Evolutionary conservation across 2,797 vertebrate genomes (phyloP).

Genomic region (Scarus forsteni): DNA sequence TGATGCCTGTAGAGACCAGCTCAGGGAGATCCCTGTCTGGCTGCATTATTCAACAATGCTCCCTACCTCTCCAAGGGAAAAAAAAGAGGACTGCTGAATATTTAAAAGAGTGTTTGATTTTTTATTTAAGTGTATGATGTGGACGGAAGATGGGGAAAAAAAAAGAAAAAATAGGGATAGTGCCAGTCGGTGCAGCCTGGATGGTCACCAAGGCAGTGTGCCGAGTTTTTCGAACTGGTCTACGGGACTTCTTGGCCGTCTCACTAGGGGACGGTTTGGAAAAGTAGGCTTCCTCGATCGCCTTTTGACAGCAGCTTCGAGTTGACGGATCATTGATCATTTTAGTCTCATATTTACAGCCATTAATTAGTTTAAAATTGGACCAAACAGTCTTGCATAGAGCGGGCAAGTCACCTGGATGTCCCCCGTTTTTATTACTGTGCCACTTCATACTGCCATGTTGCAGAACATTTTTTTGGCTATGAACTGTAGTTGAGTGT

Average conservation of each 20-base stretch:
- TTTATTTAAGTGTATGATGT: conserved; percentile 82
- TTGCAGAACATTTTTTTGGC: conserved; percentile 4
- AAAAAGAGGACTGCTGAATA: conserved; percentile 82
- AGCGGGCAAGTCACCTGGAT: conserved; percentile 25
- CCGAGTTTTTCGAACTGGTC: conserved; percentile 77
- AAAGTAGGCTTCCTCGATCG: conserved; percentile 66
- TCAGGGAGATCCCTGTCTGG: conserved; percentile 84
- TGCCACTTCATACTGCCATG: conserved; percentile 2
- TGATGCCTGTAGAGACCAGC: conserved; percentile 81
- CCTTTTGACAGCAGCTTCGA: conserved; percentile 73
- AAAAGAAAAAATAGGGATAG: conserved; percentile 53
- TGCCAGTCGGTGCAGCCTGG: conserved; percentile 79
- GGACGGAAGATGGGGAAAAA: conserved; percentile 45
- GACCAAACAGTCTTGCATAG: conserved; percentile 4
- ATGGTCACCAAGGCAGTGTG: conserved; percentile 81
- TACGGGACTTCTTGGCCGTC: conserved; percentile 78
- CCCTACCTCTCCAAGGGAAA: conserved; percentile 80
- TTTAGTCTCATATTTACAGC: conserved; percentile 82
- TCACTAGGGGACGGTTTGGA: conserved; percentile 73
- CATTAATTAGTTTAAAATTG: conserved; percentile 46
- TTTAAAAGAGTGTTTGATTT: conserved; percentile 85
- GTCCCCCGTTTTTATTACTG: conserved; percentile 9
- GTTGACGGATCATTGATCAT: conserved; percentile 73
- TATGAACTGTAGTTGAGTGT: conserved; percentile 12
- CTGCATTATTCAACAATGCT: conserved; percentile 88